Base-by-base conservation (phyloP, 1,140 invertebrate species). In the Mamestra configurata region DNA sequence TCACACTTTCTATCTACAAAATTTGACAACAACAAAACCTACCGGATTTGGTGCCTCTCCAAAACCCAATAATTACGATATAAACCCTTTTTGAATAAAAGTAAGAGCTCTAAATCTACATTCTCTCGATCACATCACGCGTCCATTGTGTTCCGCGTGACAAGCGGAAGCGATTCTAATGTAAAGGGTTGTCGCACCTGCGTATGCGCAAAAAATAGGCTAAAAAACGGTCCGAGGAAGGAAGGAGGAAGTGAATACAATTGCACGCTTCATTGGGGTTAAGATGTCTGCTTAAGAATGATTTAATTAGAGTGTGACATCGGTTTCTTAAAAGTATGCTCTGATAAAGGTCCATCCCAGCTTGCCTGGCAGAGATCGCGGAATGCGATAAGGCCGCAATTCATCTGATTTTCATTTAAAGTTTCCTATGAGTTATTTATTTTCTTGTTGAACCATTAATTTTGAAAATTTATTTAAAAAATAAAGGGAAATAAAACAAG, bases 131-230 rank as follows among this genome's bases (percentile, higher is more conserved):
- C 51, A 57, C 64, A 81, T 77, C 84, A 86, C 86, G 86, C 59
- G 70, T 79, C 24, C 31, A 86, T 84, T 88, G 81, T 84, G 77
- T 18, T 37, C 35, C 43, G 77, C 10, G 51, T 83, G 85, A 88
- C 81, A 81, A 73, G 66, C 82, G 86, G 85, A 86, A 86, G 79
- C 71, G 68, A 66, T 22, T 75, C 76, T 76, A 76, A 64, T 43
- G 70, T 59, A 61, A 87, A 88, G 87, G 88, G 88, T 87, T 88
- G 84, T 79, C 80, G 70, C 88, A 90, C 87, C 88, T 90, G 88
- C 83, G 71, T n/a, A 18, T n/a, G 53, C 84, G 86, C 68, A 82
- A 84, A 81, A 64, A 78, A 86, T 72, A 77, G 53, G 24, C 22
- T 24, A 61, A 83, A 75, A 82, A 82, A 71, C 27, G 61, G 46